Evolutionary conservation across 2,888 invertebrate species (phyloP), one percentile per base, ranked within the genome.

Genomic region (Leptopilina myrica): DNA sequence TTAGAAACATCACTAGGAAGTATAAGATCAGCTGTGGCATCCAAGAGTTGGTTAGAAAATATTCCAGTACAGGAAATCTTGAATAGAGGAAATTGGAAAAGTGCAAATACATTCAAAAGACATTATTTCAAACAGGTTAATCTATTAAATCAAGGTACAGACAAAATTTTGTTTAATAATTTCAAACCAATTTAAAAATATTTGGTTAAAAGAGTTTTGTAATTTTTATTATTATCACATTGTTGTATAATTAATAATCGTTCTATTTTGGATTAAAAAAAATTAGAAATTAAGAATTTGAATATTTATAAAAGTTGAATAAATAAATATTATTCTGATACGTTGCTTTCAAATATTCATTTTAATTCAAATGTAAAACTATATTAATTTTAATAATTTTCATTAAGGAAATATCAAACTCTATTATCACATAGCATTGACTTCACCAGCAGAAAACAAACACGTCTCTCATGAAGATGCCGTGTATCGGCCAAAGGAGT

Each of bases 21-120:
- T 53, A 76, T 84, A 33, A 77, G 84, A 53, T 80, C 81, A n/a
- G 83, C 83, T 7, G 85, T 85, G n/a, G 83, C 85, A n/a, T 82
- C 85, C 15, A 75, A 75, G 4, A 53, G 78, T 9, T 85, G 84
- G 85, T n/a, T 82, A 33, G 81, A 83, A 59, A 79, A 83, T 46
- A 4, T 80, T 7, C 80, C 81, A n/a, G 53, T 82, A 11, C 79
- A 84, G 43, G 81, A 82, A 0, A 83, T 85, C 14, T 56, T 84
- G 7, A 62, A 81, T 33, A 69, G 77, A 43, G 83, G 83, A 33
- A 85, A 85, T 76, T 85, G 84, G 82, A 79, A 76, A 49, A 82
- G 82, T 59, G 78, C 59, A 4, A 81, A 84, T n/a, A 82, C 83
- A 5, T 85, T 83, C 64, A 77, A 78, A 53, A 81, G 64, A 6